A percentile compares a stretch with the other conserved stretches of the same genome.
Conservation (phyloP, 2,113 vertebrate species). For the Chrysemys picta region DNA sequence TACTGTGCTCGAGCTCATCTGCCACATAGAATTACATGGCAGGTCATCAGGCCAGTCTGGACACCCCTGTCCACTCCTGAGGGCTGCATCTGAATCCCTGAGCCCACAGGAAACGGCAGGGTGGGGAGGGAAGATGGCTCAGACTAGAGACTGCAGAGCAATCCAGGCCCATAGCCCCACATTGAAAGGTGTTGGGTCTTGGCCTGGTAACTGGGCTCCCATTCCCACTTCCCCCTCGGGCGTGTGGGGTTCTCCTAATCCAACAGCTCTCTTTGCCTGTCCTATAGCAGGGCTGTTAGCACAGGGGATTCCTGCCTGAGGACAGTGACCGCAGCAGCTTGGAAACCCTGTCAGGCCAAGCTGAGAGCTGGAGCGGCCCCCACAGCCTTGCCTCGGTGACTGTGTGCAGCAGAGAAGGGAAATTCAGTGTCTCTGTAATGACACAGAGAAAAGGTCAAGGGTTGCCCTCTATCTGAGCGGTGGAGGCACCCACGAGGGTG, state of each 20-base stretch:
- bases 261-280: no score
- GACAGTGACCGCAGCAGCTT: not conserved
- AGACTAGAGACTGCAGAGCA: not conserved
- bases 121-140: not conserved
- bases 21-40: not conserved
- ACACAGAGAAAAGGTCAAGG: not conserved
- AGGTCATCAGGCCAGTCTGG: not conserved
- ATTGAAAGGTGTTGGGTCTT: not conserved
- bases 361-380: not conserved
- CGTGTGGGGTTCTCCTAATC: not conserved
- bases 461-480: not conserved
- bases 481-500: not conserved
- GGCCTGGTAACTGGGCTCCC: not conserved
- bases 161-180: not conserved
- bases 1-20: not conserved
- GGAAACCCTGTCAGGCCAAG: not conserved
- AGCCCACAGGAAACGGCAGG: not conserved
- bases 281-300: not conserved
- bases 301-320: not conserved
- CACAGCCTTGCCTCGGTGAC: rapidly evolving
- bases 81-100: not conserved
- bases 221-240: not conserved
- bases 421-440: not conserved
- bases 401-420: slow-evolving; percentile 9
- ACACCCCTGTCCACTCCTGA: not conserved